phyloP scores from a whole-genome alignment of 2,113 vertebrate genomes.

The Rallus limicola region DNA sequence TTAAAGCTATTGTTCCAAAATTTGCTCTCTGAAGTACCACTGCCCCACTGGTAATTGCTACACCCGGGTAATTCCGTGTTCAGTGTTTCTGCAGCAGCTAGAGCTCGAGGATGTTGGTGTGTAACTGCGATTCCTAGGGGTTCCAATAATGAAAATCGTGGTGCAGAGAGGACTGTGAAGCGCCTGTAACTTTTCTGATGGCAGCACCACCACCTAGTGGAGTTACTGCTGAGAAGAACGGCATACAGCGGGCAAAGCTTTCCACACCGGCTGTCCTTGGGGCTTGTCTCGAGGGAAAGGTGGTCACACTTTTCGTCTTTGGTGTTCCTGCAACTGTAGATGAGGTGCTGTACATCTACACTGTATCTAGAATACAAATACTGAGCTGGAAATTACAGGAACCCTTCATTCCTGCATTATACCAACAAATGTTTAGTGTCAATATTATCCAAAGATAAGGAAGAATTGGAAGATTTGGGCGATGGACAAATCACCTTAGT shows the following conservation, averaged over 20 bases:
- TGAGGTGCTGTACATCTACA: rapidly evolving
- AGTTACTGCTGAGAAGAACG: background rate
- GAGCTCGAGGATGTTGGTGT: background rate
- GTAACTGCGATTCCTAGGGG: background rate
- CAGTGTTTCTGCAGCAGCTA: background rate
- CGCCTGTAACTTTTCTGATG: background rate
- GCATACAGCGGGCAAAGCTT: background rate
- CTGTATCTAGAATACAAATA: background rate
- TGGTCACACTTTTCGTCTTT: background rate
- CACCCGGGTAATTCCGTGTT: background rate
- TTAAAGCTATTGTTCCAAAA: background rate
- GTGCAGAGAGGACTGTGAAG: background rate
- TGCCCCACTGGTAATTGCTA: background rate
- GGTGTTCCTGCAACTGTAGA: background rate
- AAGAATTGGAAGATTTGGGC: background rate
- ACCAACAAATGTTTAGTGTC: background rate
- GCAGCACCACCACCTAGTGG: constrained; percentile 46
- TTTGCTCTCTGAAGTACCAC: background rate
- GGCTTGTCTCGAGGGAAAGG: background rate
- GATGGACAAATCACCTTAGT: background rate
- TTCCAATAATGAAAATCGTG: background rate
- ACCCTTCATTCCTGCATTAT: background rate
- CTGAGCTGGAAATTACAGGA: background rate
- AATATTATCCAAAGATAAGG: background rate
- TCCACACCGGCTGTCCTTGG: rapidly evolving